Base-by-base conservation (phyloP, 2,888 invertebrate genomes). In the Orthosia gothica region DNA sequence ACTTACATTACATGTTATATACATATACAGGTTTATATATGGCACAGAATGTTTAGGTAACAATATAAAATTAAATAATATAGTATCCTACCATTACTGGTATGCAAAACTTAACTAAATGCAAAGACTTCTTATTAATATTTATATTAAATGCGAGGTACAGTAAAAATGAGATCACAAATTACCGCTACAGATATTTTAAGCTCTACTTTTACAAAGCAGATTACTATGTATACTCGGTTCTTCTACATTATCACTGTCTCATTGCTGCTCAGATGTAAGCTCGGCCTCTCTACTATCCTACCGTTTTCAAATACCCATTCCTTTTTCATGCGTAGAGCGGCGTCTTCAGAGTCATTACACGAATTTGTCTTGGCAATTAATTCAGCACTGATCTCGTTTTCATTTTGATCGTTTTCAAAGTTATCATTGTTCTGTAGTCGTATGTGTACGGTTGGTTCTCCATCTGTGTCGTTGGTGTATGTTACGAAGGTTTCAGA, bases 401-500 rank as follows among this genome's bases (percentile, higher is more conserved):
- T 69, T 52, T 77, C 75, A 45, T 61, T 74, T 11, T 64, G 40
- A 20, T 57, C 47, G 26, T 79, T 79, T 1, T 69, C 59, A 15
- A 64, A 57, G 47, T 79, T 74, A 7, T 79, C 77, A n/a, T 45
- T 47, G 26, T 26, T 52, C 7, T 62, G 64, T 40, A 57, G 40
- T 23, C 45, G 59, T 82, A 91, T 84, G n/a, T 90, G 89, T 4
- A 93, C 92, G 0, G 91, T 82, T 0, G 93, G 92, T 0, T 84
- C 68, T 0, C 88, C 90, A 57, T 92, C 87, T 71, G 92, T 92
- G 0, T 89, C 89, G 64, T 91, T 89, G 5, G 89, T 79, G 84
- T 90, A 91, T 11, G 91, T 80, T 0, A 91, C 91, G 85, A 90
- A 91, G 78, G 92, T 93, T 9, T 91, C 93, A 3, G 94, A 92